These are phyloP conservation scores for Trochalopteron elliotii DNA, from an alignment of 2,113 vertebrate species.

Conservation along the genomic window DNA sequence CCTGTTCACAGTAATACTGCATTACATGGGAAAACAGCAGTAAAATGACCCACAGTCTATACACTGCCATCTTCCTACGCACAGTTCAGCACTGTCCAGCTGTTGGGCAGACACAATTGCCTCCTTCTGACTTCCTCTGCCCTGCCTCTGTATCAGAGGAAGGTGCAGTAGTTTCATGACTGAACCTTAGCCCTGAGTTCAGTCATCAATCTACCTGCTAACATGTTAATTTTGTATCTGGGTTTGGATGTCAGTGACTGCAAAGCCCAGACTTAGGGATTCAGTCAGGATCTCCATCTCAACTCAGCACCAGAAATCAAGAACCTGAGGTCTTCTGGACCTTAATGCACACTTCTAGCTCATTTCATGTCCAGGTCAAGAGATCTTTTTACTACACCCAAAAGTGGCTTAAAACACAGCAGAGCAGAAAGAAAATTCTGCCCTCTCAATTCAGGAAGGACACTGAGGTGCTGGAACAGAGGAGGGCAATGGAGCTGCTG, in stretches of 20 bases:
- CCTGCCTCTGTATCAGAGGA: background rate
- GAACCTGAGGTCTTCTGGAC: background rate
- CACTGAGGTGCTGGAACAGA: background rate
- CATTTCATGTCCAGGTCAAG: background rate
- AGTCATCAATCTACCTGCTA: background rate
- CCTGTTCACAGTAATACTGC: background rate
- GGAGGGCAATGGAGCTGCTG: background rate
- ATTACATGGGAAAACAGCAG: background rate
- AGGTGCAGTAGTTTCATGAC: background rate
- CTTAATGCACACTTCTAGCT: background rate
- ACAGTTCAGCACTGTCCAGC: background rate
- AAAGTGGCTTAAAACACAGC: background rate
- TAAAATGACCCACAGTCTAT: background rate
- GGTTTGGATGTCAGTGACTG: background rate
- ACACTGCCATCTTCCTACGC: background rate
- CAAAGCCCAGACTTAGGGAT: background rate
- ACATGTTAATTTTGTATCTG: background rate
- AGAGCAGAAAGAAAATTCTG: background rate
- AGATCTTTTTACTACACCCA: background rate
- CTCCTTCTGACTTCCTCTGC: background rate
- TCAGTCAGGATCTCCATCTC: background rate
- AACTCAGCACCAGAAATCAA: background rate
- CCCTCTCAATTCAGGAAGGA: background rate
- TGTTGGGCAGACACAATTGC: background rate
- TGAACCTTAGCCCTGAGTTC: background rate